Base-by-base conservation (phyloP, 1,140 invertebrate genomes). In the Spodoptera litura region DNA sequence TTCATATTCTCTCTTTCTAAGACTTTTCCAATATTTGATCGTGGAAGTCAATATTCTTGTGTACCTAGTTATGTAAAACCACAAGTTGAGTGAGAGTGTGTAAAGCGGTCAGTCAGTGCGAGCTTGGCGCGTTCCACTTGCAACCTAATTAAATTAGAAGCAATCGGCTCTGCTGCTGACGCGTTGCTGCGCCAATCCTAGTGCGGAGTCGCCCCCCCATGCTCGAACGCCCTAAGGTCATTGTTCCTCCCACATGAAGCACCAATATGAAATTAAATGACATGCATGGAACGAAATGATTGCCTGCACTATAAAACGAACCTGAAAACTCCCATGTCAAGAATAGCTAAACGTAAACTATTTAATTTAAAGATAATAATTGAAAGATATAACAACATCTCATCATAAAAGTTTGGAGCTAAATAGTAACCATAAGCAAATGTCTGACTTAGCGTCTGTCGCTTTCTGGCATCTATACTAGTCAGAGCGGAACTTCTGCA, bases 121-220 rank as follows among this genome's bases (percentile, higher is more conserved):
- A 78, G 77, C 84, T 76, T 83, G 76, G 86, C 89, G 84, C 82
- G 89, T 89, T 91, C 89, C 81, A 91, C 89, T 92, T 90, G 88
- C 85, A 85, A 78, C 66, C 85, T 93, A 93, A 93, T 93, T 93
- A 78, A 93, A 93, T 93, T 93, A 93, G 91, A 85, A 86, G 86
- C 90, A 90, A 88, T 88, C 87, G 88, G 81, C 83, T 87, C 81
- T 83, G 83, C 68, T 89, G 86, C 76, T 78, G 72, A 84, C 82
- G 77, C 79, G 78, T 44, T 82, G 72, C 83, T 82, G 81, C 83
- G 82, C 74, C 82, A 81, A 81, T 77, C 80, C 78, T 44, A 55
- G 58, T 70, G 61, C 78, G 76, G 74, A 70, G 74, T 75, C 78
- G 81, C 81, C 79, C 78, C 78, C 76, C 81, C 81, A 79, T 83